Conservation (phyloP, 1,140 invertebrate species). For the Andrena cerasifolii region DNA sequence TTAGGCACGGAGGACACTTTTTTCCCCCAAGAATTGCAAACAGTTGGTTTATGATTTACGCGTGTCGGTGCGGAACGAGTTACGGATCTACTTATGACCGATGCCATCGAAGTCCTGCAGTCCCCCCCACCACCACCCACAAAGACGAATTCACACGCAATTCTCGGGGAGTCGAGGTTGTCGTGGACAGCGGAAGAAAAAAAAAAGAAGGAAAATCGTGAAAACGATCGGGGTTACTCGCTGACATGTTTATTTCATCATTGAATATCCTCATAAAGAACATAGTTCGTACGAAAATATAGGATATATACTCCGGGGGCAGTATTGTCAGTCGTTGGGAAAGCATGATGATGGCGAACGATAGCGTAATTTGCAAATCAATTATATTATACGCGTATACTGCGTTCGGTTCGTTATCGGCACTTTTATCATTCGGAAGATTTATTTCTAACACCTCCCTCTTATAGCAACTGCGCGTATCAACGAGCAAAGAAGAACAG, state of each 20-base stretch:
- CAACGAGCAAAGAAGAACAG: conserved; percentile 48
- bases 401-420: neutral
- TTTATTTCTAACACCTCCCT: neutral
- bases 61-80: no score
- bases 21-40: no score
- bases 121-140: no score
- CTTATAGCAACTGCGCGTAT: conserved; percentile 15
- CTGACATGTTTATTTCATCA: conserved; percentile 47
- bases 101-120: no score
- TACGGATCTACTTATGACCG: no score
- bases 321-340: conserved; percentile 22
- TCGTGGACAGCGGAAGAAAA: neutral
- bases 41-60: no score
- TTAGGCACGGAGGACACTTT: no score
- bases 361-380: neutral
- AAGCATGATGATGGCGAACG: conserved; percentile 5
- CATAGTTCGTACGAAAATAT: conserved; percentile 49
- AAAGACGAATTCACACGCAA: no score
- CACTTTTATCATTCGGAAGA: neutral
- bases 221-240: conserved; percentile 31
- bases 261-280: conserved; percentile 33
- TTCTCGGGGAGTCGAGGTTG: neutral
- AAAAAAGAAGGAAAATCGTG: neutral
- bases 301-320: neutral
- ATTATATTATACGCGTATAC: neutral